Evolutionary conservation across 2,797 vertebrate genomes (phyloP), one percentile per base, ranked within the genome.

Genomic region (Danio albolineatus): DNA sequence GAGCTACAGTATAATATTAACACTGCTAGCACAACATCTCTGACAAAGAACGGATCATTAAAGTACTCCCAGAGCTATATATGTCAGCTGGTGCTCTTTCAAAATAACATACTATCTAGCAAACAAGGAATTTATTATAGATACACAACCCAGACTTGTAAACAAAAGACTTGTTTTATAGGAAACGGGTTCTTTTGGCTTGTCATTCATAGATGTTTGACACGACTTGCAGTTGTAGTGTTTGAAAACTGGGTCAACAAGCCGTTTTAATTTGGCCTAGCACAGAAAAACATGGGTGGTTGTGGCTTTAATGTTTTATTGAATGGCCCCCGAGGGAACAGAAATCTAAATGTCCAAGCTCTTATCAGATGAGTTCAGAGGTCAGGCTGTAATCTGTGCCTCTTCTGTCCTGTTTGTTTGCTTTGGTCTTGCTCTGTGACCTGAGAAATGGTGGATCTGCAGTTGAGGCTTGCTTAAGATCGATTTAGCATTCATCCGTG

Each of bases 371-470:
- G 36, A 54, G 48, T 17, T 75, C 73, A 76, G 38, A 76, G 64
- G 61, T 66, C 71, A 74, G 21, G 65, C 56, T 48, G 5, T 81
- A 71, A 71, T 81, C 46, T 81, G 36, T 44, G 72, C 64, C 36
- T 61, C 49, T 44, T 76, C 56, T 64, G 66, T 71, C 57, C 57
- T 64, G 57, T 53, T 64, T 2, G 59, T 81, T 76, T 13, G 16
- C 14, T 38, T 70, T n/a, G 49, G 70, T 60, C 28, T 69, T 46
- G 46, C 64, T 69, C 73, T 46, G 28, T 76, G 73, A 62, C 73
- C 46, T 46, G 56, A 76, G 41, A 62, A 71, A 75, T 39, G 14
- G 54, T 53, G 28, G 16, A 51, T 75, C 59, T 49, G 6, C 72
- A 60, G 10, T 62, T 62, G 43, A 46, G 44, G n/a, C 43, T 81